phyloP scores from a whole-genome alignment of 2,113 vertebrate species.

The Brienomyrus longianalis region DNA sequence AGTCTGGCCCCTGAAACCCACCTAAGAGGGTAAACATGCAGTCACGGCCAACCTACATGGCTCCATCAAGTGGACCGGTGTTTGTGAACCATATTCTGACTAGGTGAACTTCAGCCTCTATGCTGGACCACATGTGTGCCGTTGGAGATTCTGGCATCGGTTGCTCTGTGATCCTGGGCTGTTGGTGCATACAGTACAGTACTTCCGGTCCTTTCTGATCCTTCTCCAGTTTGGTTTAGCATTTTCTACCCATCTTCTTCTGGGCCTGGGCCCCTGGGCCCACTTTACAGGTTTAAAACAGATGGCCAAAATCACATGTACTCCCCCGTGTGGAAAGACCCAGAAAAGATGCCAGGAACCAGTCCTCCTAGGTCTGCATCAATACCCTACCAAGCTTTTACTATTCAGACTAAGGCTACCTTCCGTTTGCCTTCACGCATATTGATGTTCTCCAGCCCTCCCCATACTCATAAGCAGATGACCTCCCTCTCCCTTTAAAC shows the following conservation, averaged over 20 bases:
- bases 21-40: background rate
- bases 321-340: background rate
- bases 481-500: background rate
- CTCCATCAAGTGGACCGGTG: background rate
- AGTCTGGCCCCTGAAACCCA: background rate
- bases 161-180: background rate
- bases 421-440: background rate
- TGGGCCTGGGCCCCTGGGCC: background rate
- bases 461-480: background rate
- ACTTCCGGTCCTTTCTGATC: background rate
- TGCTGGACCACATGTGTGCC: background rate
- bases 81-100: background rate
- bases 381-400: background rate
- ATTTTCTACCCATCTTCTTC: background rate
- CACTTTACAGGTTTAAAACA: background rate
- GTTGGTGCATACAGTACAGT: background rate
- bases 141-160: background rate
- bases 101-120: background rate
- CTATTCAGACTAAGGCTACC: background rate
- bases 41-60: background rate
- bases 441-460: background rate
- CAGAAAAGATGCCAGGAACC: background rate
- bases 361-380: background rate
- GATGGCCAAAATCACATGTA: background rate
- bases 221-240: background rate